Conservation (phyloP, 1,140 invertebrate genomes). For the Melitaea cinxia region DNA sequence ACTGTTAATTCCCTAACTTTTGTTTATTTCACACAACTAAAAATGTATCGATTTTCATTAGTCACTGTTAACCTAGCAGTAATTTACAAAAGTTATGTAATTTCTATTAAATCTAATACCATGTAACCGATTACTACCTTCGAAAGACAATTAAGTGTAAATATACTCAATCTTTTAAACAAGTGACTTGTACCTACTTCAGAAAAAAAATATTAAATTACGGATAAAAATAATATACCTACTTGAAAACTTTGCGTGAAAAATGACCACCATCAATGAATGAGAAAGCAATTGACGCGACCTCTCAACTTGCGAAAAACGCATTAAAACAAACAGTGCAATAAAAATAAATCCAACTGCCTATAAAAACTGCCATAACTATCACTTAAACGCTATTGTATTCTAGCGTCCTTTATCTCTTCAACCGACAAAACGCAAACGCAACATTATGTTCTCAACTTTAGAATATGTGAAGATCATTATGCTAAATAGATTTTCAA, state of each 20-base stretch:
- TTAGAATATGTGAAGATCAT: slow-evolving; percentile 41
- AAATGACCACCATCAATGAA: slow-evolving; percentile 48
- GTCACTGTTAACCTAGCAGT: too few species aligned
- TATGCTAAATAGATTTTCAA: slow-evolving; percentile 42
- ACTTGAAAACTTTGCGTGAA: slow-evolving; percentile 6
- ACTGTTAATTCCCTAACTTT: too few species aligned
- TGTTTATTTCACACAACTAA: too few species aligned
- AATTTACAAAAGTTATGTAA: too few species aligned
- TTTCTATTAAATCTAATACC: too few species aligned
- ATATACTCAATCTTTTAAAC: too few species aligned
- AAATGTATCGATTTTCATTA: too few species aligned
- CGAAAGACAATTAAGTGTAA: too few species aligned
- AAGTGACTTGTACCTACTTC: too few species aligned
- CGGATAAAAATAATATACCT: not conserved
- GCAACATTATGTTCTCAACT: slow-evolving; percentile 55
- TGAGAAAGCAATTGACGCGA: slow-evolving; percentile 69
- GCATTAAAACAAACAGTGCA: slow-evolving; percentile 82
- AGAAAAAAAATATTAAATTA: too few species aligned
- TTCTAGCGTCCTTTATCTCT: slow-evolving; percentile 66
- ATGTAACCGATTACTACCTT: too few species aligned
- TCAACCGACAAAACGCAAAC: slow-evolving; percentile 54
- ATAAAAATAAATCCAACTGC: slow-evolving; percentile 83
- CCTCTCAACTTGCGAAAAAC: slow-evolving; percentile 76
- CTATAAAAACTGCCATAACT: slow-evolving; percentile 82
- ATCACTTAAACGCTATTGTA: slow-evolving; percentile 81